These are phyloP conservation scores for Osedax fenrisi DNA, from an alignment of 2,888 invertebrate genomes.

Conservation along the genomic window DNA sequence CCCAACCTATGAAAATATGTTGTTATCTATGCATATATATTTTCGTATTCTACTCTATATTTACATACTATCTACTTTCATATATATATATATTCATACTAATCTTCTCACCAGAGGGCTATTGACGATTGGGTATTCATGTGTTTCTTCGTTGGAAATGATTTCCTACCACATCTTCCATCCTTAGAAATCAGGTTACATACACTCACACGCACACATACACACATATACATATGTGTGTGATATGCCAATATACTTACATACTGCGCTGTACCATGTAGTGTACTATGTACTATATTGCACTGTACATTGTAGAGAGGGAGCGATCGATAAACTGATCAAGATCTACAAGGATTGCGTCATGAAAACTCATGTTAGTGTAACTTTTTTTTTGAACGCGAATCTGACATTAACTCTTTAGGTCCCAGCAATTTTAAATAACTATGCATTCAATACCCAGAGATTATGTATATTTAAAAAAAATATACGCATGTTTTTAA, in stretches of 20 bases:
- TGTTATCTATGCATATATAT: no score
- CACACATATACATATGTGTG: neutral
- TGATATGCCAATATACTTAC: neutral
- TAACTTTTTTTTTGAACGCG: neutral
- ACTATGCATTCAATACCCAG: no score
- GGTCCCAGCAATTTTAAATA: no score
- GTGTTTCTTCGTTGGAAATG: constrained; percentile 99
- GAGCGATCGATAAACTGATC: constrained; percentile 84
- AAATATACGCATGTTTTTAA: no score
- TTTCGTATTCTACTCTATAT: neutral
- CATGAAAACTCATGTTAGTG: constrained; percentile 65
- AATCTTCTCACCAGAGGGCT: constrained; percentile 57
- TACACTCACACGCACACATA: neutral
- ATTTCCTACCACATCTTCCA: constrained; percentile 92
- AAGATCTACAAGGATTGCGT: constrained; percentile 84
- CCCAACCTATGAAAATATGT: no score
- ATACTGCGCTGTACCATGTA: neutral
- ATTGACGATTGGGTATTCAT: constrained; percentile 94
- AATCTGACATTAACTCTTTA: no score
- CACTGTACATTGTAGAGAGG: no score
- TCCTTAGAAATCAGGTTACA: constrained; percentile 72
- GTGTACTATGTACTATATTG: no score
- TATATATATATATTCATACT: neutral
- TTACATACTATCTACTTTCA: no score
- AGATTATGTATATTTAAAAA: no score